Percentiles rank a stretch among this genome's conserved stretches.
These are phyloP conservation scores for Hippoglossus stenolepis DNA, from an alignment of 2,113 vertebrate species.

Conservation along the genomic window DNA sequence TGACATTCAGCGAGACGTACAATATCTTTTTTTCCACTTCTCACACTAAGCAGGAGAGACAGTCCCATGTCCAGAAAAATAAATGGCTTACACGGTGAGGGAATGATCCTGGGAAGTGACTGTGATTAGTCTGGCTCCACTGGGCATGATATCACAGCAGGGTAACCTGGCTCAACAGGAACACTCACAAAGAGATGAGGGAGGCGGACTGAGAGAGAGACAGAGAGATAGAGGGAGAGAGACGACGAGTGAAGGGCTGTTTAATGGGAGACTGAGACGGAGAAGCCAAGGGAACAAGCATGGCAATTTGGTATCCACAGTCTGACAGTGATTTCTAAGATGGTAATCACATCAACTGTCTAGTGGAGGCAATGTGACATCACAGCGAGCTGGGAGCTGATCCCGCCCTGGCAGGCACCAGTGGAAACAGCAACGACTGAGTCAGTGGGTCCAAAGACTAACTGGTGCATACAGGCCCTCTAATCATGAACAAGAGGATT, in stretches of 20 bases:
- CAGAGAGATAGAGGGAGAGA: background rate
- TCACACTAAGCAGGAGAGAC: constrained; percentile 45
- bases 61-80: constrained; percentile 43
- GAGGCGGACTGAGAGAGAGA: constrained; percentile 22
- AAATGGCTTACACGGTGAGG: constrained; percentile 54
- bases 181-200: constrained; percentile 30
- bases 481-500: constrained; percentile 57
- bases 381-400: constrained; percentile 52
- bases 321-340: constrained; percentile 68
- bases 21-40: background rate
- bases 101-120: constrained; percentile 69
- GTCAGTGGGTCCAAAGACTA: constrained; percentile 16
- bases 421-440: constrained; percentile 49
- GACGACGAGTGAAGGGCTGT: background rate
- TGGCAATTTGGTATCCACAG: constrained; percentile 56
- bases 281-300: constrained; percentile 13
- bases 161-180: constrained; percentile 51
- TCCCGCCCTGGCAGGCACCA: constrained; percentile 55
- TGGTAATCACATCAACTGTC: constrained; percentile 70
- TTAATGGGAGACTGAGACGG: background rate
- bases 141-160: constrained; percentile 70
- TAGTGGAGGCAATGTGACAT: constrained; percentile 66
- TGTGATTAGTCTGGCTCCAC: constrained; percentile 77
- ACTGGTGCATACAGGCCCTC: constrained; percentile 26
- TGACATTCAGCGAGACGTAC: background rate